phyloP scores from a whole-genome alignment of 2,797 vertebrate species.

The Mormyrus hasselquistii region DNA sequence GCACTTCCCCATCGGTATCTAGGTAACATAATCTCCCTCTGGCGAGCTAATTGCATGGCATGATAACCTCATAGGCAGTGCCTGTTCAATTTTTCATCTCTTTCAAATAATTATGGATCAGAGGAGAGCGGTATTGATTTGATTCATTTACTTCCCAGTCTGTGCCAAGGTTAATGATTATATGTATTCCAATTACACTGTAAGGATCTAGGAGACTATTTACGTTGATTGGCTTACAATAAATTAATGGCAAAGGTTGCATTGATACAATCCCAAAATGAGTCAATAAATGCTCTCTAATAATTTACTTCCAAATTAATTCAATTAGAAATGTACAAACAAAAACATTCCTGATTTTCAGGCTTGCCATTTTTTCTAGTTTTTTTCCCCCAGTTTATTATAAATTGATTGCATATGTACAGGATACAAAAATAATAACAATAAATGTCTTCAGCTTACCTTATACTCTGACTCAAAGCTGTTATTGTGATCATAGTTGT shows the following conservation, averaged over 20 bases:
- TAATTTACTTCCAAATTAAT: background rate
- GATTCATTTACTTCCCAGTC: constrained; percentile 91
- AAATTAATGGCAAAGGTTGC: constrained; percentile 64
- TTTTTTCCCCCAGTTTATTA: background rate
- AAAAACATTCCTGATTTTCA: background rate
- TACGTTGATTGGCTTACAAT: constrained; percentile 78
- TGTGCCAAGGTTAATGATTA: constrained; percentile 97
- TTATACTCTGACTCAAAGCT: background rate
- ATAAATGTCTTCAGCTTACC: background rate
- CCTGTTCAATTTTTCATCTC: constrained; percentile 98
- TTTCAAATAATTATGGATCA: constrained; percentile 99
- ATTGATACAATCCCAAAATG: constrained; percentile 50
- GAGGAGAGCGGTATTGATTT: constrained; percentile 97
- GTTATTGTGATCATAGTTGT: background rate
- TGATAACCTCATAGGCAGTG: constrained; percentile 89
- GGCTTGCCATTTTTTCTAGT: background rate
- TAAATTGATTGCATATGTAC: background rate
- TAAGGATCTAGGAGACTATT: constrained; percentile 74
- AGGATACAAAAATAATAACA: background rate
- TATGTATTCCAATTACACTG: constrained; percentile 85
- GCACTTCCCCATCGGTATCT: constrained; percentile 89
- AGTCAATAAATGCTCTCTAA: constrained; percentile 16
- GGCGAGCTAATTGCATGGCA: constrained; percentile 93
- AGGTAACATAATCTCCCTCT: constrained; percentile 96
- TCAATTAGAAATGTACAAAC: background rate